These are phyloP conservation scores for Clusia tigrina DNA, from an alignment of 2,888 invertebrate species.

Conservation along the genomic window DNA sequence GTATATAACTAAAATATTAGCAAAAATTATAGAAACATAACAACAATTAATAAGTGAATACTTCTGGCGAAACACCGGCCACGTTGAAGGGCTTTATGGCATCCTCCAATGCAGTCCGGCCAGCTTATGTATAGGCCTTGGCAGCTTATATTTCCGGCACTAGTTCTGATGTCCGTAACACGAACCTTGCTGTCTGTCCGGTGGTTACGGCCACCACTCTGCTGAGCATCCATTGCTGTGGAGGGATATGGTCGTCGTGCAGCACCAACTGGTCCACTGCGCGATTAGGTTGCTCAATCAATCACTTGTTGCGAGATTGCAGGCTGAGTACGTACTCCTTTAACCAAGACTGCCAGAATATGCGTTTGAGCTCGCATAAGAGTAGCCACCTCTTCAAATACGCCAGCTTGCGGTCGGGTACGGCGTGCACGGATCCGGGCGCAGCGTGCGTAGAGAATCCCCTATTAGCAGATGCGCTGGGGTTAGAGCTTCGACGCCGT, in stretches of 20 bases:
- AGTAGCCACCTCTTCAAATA: constrained; percentile 12
- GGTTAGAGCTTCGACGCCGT: no score
- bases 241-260: constrained; percentile 15
- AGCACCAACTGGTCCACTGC: no score
- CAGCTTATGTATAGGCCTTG: constrained; percentile 28
- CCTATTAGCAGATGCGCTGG: constrained; percentile 29
- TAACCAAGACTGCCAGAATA: constrained; percentile 26
- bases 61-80: constrained; percentile 2
- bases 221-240: constrained; percentile 21
- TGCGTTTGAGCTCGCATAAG: constrained; percentile 23
- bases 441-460: constrained; percentile 19
- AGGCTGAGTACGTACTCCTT: constrained; percentile 27
- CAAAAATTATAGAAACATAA: no score
- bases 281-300: constrained; percentile 20
- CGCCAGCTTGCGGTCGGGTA: background rate
- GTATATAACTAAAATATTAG: no score
- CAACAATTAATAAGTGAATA: no score
- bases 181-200: background rate
- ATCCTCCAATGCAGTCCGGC: constrained; percentile 9
- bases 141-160: no score
- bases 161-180: constrained; percentile 17
- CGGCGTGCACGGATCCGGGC: background rate
- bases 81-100: background rate
- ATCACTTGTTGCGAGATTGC: constrained; percentile 24
- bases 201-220: constrained; percentile 17